phyloP scores from a whole-genome alignment of 2,797 vertebrate genomes.

The Etheostoma nigrum region DNA sequence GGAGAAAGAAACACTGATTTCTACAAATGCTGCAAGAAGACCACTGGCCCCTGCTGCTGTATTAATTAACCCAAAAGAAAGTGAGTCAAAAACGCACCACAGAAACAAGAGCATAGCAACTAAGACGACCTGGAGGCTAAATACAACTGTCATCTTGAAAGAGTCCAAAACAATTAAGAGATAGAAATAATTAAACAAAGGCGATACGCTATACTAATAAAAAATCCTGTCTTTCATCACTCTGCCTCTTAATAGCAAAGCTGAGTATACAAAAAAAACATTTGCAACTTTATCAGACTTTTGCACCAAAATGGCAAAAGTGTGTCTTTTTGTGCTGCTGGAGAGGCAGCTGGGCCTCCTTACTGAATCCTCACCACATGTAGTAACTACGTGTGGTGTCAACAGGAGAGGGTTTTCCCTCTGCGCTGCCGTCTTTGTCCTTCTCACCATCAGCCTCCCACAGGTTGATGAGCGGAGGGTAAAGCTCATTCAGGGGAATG shows the following conservation, averaged over 20 bases:
- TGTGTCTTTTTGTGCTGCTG: conserved; percentile 90
- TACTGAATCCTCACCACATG: conserved; percentile 94
- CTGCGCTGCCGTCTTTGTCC: conserved; percentile 92
- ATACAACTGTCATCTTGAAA: conserved; percentile 87
- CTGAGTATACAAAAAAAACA: conserved; percentile 89
- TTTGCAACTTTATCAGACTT: conserved; percentile 83
- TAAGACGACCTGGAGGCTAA: conserved; percentile 87
- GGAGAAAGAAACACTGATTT: conserved; percentile 80
- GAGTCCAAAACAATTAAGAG: conserved; percentile 67
- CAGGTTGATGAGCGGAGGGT: conserved; percentile 98
- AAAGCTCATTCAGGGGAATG: conserved; percentile 97
- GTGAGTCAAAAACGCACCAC: conserved; percentile 83
- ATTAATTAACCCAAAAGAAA: conserved; percentile 77
- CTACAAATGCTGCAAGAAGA: conserved; percentile 81
- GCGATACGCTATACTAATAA: conserved; percentile 97
- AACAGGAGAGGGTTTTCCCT: conserved; percentile 93
- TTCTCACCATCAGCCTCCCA: conserved; percentile 98
- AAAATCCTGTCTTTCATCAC: conserved; percentile 86
- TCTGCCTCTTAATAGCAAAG: conserved; percentile 92
- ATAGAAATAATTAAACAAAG: conserved; percentile 80
- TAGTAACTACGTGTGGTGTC: conserved; percentile 99
- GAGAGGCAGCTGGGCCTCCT: conserved; percentile 83
- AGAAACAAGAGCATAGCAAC: conserved; percentile 86
- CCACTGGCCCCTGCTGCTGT: conserved; percentile 67
- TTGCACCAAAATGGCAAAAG: conserved; percentile 95